Percentiles rank a stretch among this genome's conserved stretches.
These are phyloP conservation scores for Bambusicola thoracicus DNA, from an alignment of 2,113 vertebrate genomes.

Conservation along the genomic window DNA sequence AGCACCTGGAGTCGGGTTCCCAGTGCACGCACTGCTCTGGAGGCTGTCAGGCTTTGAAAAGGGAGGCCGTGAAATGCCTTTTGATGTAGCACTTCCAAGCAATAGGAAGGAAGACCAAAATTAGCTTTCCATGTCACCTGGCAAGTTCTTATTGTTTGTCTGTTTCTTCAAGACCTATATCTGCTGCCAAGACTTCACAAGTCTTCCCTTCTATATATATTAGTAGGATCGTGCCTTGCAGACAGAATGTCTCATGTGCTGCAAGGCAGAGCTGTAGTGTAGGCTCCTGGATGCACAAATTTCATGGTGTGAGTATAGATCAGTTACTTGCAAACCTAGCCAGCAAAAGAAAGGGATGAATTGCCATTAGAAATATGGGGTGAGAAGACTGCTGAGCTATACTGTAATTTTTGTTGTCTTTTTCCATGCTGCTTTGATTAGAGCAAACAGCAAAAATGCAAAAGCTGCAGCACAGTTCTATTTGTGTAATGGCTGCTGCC, in stretches of 20 bases:
- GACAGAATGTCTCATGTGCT: not conserved
- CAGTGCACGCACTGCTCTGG: slow-evolving; percentile 22
- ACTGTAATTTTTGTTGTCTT: not conserved
- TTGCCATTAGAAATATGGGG: not conserved
- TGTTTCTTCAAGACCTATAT: slow-evolving; percentile 1
- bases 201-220: not conserved
- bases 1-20: slow-evolving; percentile 59
- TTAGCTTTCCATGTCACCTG: slow-evolving; percentile 13
- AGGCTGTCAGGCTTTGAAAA: slow-evolving; percentile 52
- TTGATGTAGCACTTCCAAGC: not conserved
- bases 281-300: not conserved
- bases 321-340: not conserved
- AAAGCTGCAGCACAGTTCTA: not conserved
- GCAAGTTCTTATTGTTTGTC: slow-evolving; percentile 35
- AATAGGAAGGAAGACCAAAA: slow-evolving; percentile 12
- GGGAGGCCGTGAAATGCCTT: not conserved
- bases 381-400: not conserved
- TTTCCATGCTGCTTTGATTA: not conserved
- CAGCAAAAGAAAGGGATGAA: not conserved
- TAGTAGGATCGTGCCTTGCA: not conserved
- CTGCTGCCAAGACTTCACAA: slow-evolving; percentile 19
- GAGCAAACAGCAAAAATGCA: not conserved
- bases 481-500: not conserved
- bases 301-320: not conserved
- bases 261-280: not conserved